phyloP scores from a whole-genome alignment of 2,888 invertebrate genomes.

The Eupithecia vulgata region DNA sequence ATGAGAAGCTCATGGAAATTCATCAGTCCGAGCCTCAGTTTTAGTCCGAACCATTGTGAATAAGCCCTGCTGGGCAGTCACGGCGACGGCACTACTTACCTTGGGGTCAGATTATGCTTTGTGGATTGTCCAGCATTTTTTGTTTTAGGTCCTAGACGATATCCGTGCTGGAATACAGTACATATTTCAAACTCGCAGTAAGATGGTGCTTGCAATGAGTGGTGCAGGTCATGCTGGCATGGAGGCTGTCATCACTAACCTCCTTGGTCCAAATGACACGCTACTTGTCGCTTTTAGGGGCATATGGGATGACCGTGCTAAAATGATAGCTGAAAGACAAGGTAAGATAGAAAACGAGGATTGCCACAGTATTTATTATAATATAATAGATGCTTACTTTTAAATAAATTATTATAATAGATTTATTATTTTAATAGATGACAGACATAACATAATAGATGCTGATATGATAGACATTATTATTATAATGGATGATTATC shows the following conservation, averaged over 20 bases:
- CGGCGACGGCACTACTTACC: no score
- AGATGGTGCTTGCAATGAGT: conserved; percentile 91
- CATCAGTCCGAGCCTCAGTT: no score
- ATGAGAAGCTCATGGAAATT: no score
- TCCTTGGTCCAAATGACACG: conserved; percentile 90
- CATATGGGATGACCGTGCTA: conserved; percentile 93
- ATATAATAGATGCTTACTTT: no score
- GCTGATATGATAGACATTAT: no score
- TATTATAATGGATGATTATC: no score
- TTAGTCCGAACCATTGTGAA: no score
- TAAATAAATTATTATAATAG: no score
- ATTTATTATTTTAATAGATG: no score
- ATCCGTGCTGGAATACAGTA: conserved; percentile 92
- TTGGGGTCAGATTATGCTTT: background rate
- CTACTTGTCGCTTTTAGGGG: conserved; percentile 90
- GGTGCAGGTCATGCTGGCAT: conserved; percentile 91
- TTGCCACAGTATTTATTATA: no score
- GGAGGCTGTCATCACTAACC: conserved; percentile 92
- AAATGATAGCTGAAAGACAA: conserved; percentile 87
- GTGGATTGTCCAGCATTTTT: background rate
- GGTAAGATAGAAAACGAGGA: conserved; percentile 68
- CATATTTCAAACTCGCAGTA: conserved; percentile 93
- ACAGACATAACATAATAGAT: no score
- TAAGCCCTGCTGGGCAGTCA: no score
- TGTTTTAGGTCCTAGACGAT: conserved; percentile 90